Evolutionary conservation across 2,797 vertebrate genomes (phyloP).

Genomic region (Crenuchus spilurus): DNA sequence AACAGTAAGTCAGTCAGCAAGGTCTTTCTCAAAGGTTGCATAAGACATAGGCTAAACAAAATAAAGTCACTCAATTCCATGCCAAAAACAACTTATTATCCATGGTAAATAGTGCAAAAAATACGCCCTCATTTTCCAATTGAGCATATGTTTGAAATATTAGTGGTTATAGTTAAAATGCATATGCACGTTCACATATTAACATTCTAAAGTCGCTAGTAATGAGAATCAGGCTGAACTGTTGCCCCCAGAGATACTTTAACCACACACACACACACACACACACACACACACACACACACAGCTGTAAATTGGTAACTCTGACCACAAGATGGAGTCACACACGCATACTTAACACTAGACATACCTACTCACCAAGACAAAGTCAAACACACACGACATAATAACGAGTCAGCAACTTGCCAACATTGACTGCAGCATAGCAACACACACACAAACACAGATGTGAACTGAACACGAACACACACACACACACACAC

Average conservation of each 20-base stretch:
- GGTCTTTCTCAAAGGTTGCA: background rate
- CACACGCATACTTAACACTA: background rate
- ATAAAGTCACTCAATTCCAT: background rate
- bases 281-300: constrained; percentile 14
- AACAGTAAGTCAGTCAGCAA: too few relatives aligned
- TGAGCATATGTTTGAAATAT: background rate
- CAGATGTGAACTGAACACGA: constrained; percentile 47
- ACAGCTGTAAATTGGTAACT: background rate
- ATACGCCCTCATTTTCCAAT: background rate
- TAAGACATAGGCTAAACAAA: background rate
- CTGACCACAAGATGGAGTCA: constrained; percentile 3
- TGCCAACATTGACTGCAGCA: constrained; percentile 42
- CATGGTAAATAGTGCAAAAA: background rate
- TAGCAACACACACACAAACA: constrained; percentile 58
- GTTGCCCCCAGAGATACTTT: background rate
- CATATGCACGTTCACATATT: background rate
- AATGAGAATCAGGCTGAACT: background rate
- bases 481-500: constrained; percentile 18
- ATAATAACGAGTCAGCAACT: constrained; percentile 45
- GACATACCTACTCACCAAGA: constrained; percentile 12
- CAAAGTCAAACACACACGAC: constrained; percentile 8
- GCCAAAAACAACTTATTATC: background rate
- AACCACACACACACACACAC: constrained; percentile 14
- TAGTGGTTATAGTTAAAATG: background rate
- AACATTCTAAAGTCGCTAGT: constrained; percentile 1